Base-by-base conservation (phyloP, 2,113 vertebrate genomes). In the Varanus salvator region DNA sequence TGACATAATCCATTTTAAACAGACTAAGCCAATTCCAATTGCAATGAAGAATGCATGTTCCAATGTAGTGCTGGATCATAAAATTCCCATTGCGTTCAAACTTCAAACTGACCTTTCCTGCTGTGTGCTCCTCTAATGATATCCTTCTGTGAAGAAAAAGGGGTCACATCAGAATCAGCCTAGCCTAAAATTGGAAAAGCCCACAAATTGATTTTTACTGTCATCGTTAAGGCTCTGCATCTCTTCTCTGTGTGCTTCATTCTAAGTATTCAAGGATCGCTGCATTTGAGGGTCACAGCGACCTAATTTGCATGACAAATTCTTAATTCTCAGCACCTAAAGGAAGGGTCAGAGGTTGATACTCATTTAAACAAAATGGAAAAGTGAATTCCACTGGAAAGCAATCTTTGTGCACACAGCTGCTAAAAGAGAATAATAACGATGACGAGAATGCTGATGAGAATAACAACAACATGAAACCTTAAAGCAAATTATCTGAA, bases 311-410 rank as follows among this genome's bases (percentile, higher is more conserved):
- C 84, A 52, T 85, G 84, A 57, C 0, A 23, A 0, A 44, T 93
- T 57, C 29, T 54, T 11, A 6, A 23, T 66, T 83, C 34, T 3
- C 89, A 64, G 77, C 89, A 85, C 87, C 71, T 87, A 90, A 89
- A 25, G 11, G 88, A 84, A 69, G 66, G 66, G 64, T 44, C 38
- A 84, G 44, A 84, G 50, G 78, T 80, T 29, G 14, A 54, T 29
- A 31, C 78, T 54, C 29, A 80, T 80, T 80, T 80, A 14, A 80
- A 80, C 77, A 29, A 25, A 80, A 25, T 25, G 15, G 77, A 29
- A 54, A 80, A 27, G 50, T 54, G 5, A 52, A 80, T 54, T 8
- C 29, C 27, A n/a, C 29, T n/a, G 29, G 69, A 31, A 72, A 72
- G 6, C 66, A 72, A 31, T 72, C 69, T 72, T 25, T 48, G 3